Evolutionary conservation across 23 tunicate species (phyloP).

Genomic region (Corella eumyota): DNA sequence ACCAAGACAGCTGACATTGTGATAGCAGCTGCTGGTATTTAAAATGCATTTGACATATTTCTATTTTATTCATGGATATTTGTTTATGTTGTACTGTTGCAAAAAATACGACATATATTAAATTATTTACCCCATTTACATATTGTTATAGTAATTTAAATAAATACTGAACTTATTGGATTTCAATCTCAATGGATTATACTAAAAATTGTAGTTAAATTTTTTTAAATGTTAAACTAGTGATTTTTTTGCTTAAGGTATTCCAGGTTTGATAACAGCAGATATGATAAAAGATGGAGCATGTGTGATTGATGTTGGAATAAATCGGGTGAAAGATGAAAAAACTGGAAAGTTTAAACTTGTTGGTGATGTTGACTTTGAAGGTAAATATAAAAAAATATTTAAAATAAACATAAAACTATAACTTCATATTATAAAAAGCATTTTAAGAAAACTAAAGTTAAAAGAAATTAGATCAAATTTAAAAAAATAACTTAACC

Average conservation of each 20-base stretch:
- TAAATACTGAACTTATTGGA: too few relatives aligned
- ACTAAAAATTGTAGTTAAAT: too few relatives aligned
- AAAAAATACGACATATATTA: too few relatives aligned
- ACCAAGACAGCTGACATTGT: constrained; percentile 71
- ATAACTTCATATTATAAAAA: too few relatives aligned
- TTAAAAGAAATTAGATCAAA: too few relatives aligned
- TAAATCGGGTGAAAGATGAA: constrained; percentile 64
- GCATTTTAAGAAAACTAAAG: too few relatives aligned
- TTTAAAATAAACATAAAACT: too few relatives aligned
- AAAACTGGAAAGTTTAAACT: constrained; percentile 57
- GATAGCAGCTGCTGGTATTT: constrained; percentile 80
- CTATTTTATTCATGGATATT: background rate
- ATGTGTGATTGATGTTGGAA: constrained; percentile 91
- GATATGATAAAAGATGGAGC: constrained; percentile 94
- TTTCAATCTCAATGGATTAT: too few relatives aligned
- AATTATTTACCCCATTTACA: background rate
- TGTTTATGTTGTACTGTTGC: too few relatives aligned
- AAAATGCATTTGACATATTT: background rate
- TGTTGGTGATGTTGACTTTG: constrained; percentile 94
- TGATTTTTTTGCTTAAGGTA: constrained; percentile 22
- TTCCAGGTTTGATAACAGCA: constrained; percentile 77
- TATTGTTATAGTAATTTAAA: background rate
- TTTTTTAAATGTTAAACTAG: too few relatives aligned
- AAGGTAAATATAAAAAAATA: constrained; percentile 17
- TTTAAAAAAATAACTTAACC: too few relatives aligned